phyloP scores from a whole-genome alignment of 37 sponge, comb jelly and placozoan genomes.

The Mnemiopsis leidyi region DNA sequence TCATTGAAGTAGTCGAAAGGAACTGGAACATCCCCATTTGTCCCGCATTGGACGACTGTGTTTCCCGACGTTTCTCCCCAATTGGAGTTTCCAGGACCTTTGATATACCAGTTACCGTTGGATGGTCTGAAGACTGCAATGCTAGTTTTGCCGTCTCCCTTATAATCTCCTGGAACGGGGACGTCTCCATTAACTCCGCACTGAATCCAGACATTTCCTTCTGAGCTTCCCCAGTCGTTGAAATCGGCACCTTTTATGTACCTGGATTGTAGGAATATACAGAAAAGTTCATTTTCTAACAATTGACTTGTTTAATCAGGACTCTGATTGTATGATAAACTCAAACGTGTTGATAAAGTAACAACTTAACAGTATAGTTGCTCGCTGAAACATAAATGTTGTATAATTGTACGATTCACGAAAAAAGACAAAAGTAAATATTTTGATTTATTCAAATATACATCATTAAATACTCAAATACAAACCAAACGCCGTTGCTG shows the following conservation, averaged over 20 bases:
- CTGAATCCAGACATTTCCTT: background rate
- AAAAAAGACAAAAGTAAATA: too few species aligned
- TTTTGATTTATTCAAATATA: too few species aligned
- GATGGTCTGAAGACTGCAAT: background rate
- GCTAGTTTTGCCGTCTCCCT: background rate
- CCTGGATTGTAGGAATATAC: background rate
- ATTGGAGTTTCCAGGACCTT: background rate
- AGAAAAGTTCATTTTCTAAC: too few species aligned
- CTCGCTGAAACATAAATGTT: too few species aligned
- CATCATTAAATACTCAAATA: too few species aligned
- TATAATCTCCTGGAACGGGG: background rate
- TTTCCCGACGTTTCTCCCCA: background rate
- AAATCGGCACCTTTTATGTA: background rate
- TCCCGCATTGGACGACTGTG: background rate
- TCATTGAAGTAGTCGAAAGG: background rate
- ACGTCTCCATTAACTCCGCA: background rate
- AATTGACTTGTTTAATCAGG: too few species aligned
- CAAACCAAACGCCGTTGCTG: too few species aligned
- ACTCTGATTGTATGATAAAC: too few species aligned
- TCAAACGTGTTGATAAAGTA: too few species aligned
- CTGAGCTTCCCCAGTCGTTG: background rate
- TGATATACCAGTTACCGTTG: background rate
- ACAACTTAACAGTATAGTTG: too few species aligned
- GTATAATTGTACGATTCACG: too few species aligned
- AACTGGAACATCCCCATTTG: background rate